Conservation (phyloP, 2,797 vertebrate species). For the Xerus rutilus region DNA sequence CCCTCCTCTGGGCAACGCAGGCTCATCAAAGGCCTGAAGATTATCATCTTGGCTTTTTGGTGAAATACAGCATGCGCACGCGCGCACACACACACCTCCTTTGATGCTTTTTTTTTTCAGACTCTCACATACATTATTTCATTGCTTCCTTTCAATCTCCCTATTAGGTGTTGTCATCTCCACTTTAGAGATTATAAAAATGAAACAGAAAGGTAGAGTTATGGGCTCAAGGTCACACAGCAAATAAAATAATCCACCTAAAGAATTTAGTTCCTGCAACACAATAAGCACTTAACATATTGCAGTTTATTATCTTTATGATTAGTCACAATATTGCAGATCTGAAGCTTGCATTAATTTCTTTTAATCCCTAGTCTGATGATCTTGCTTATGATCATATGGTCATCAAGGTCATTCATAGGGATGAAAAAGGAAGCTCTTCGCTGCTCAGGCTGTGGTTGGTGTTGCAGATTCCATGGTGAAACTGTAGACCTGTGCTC, state of each 20-base stretch:
- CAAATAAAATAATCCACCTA: background rate
- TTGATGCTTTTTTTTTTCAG: background rate
- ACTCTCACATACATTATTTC: background rate
- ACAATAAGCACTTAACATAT: background rate
- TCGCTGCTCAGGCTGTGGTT: background rate
- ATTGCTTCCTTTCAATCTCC: background rate
- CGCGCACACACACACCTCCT: background rate
- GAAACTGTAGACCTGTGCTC: background rate
- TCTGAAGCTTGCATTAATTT: background rate
- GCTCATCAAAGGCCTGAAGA: slow-evolving; percentile 59
- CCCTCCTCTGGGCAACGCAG: background rate
- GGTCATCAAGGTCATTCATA: background rate
- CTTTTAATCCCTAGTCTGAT: background rate
- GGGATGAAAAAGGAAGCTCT: background rate
- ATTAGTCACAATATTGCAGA: background rate
- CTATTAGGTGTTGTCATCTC: background rate
- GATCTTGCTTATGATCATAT: background rate
- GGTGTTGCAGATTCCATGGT: background rate
- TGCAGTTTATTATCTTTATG: background rate
- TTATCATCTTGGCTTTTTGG: background rate
- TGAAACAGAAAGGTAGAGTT: background rate
- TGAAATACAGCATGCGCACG: background rate
- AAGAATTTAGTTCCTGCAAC: background rate
- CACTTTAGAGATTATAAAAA: slow-evolving; percentile 21
- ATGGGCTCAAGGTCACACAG: background rate